Percentiles rank a stretch among this genome's conserved stretches.
phyloP scores from a whole-genome alignment of 2,888 invertebrate genomes.

The Lacanobia oleracea region DNA sequence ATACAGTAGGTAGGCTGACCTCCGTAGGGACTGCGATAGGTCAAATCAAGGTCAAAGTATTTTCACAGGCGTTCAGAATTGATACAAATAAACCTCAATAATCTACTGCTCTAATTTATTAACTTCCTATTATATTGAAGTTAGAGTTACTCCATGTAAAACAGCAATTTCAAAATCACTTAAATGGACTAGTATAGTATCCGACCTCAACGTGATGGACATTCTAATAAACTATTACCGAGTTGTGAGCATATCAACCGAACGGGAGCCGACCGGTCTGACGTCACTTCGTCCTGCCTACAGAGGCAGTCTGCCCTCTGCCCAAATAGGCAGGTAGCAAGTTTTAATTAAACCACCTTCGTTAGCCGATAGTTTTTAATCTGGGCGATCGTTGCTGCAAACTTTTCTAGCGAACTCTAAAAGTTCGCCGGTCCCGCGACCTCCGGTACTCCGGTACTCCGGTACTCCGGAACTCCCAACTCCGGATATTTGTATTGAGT shows the following conservation, averaged over 20 bases:
- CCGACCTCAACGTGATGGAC: not conserved
- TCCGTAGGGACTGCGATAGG: not conserved
- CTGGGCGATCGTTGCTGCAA: constrained; percentile 62
- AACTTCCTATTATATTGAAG: not conserved
- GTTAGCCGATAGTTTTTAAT: constrained; percentile 79
- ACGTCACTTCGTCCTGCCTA: not conserved
- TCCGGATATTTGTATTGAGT: constrained; percentile 59
- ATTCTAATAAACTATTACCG: constrained; percentile 6
- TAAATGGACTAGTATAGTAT: not conserved
- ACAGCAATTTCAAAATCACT: not conserved
- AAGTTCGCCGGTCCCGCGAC: constrained; percentile 44
- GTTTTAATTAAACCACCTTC: constrained; percentile 77
- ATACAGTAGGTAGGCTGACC: not conserved
- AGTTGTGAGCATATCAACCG: constrained; percentile 1
- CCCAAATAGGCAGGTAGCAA: constrained; percentile 55
- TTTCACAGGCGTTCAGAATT: not conserved
- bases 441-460: constrained; percentile 12
- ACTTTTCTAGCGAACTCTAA: constrained; percentile 54
- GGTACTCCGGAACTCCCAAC: constrained; percentile 30
- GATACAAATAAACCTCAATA: not conserved
- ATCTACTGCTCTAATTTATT: not conserved
- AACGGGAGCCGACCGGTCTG: not conserved
- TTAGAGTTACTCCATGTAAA: not conserved
- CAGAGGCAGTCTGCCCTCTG: constrained; percentile 2
- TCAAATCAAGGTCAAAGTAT: not conserved